Percentiles rank a stretch among this genome's conserved stretches.
These are phyloP conservation scores for Orussus abietinus DNA, from an alignment of 1,140 invertebrate species.

Conservation along the genomic window DNA sequence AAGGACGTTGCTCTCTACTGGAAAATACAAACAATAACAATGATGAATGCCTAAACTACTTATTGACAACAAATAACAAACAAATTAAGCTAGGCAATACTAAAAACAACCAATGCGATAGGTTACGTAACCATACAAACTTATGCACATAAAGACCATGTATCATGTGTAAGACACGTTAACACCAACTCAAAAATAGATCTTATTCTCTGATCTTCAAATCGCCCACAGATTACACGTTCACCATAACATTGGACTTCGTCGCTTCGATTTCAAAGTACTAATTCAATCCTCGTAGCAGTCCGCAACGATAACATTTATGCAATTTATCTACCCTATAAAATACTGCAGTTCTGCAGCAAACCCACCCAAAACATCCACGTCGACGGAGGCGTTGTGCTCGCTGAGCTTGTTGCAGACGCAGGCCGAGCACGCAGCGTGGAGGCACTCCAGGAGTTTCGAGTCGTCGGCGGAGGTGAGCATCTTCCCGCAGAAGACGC, in stretches of 20 bases:
- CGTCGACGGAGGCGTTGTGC: conserved; percentile 51
- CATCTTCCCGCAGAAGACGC: conserved; percentile 66
- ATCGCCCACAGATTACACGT: too few species aligned
- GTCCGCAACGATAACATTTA: too few species aligned
- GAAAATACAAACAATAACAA: conserved; percentile 16
- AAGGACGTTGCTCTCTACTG: conserved; percentile 37
- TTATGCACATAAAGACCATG: too few species aligned
- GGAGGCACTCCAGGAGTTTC: conserved; percentile 81
- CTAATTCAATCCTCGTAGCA: too few species aligned
- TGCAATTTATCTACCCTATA: too few species aligned
- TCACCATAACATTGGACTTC: too few species aligned
- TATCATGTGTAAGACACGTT: too few species aligned
- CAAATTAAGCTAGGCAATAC: background rate
- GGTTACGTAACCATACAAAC: too few species aligned
- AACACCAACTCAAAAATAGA: too few species aligned
- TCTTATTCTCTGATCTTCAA: too few species aligned
- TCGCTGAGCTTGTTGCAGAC: conserved; percentile 67
- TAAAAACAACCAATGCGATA: background rate
- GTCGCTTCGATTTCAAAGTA: too few species aligned
- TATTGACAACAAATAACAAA: background rate
- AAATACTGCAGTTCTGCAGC: too few species aligned
- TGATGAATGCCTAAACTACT: background rate
- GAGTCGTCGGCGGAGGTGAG: conserved; percentile 62
- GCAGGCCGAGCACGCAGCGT: conserved; percentile 76
- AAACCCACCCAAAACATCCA: conserved; percentile 39